Evolutionary conservation across 2,113 vertebrate species (phyloP), one percentile per base, ranked within the genome.

Genomic region (Solea senegalensis): DNA sequence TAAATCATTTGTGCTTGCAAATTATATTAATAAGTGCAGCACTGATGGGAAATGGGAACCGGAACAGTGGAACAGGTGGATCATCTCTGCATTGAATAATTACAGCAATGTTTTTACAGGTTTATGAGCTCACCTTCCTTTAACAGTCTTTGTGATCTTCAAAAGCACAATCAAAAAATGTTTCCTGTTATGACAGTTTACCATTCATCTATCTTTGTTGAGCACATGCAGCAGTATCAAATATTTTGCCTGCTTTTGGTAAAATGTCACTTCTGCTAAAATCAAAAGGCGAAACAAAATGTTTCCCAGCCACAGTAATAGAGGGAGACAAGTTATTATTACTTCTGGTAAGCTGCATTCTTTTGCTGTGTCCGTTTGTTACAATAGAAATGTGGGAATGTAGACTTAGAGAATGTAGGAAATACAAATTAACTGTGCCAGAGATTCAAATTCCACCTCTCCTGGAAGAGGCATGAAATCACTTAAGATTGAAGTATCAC

Each of bases 311-410:
- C 51, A 21, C 43, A 4, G 39, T 55, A 55, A 62, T 2, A 60
- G 14, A 74, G 9, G 44, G 0, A 34, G 34, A 55, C 13, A 65
- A 51, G 13, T 43, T 56, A 2, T n/a, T 41, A 48, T 68, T 68
- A 49, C 21, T 34, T 76, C 21, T 65, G 13, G 11, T 69, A 51
- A 69, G 54, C 41, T 11, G 5, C 28, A 55, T 65, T 84, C 46
- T 43, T 81, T 69, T 56, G 26, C 39, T 44, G 4, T 45, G 49
- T 68, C 13, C 40, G 26, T 67, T 68, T 69, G 65, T 48, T 48
- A 74, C 50, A 64, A 45, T 45, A 81, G 62, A 79, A 79, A 77
- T 66, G 74, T 85, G 74, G 75, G 79, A 81, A 78, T 67, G 9
- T 51, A 66, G 48, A 55, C 13, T 66, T 28, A 8, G 48, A 78